phyloP scores from a whole-genome alignment of 2,797 vertebrate species.

The Hydrophis major region DNA sequence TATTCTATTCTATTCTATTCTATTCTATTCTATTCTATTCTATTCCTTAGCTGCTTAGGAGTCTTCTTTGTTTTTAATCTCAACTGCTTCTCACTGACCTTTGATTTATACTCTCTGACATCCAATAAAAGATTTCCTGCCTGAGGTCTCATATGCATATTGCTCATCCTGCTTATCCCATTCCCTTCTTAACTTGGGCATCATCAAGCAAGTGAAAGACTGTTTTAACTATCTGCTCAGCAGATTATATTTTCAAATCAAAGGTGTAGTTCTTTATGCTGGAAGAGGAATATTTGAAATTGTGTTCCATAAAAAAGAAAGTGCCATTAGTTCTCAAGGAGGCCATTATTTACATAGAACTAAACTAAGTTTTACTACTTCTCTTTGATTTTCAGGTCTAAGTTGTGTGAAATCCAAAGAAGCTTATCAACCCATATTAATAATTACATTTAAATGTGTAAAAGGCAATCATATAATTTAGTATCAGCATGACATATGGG shows the following conservation, averaged over 20 bases:
- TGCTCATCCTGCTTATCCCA: background rate
- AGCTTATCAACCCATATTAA: slow-evolving; percentile 43
- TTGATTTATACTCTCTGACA: background rate
- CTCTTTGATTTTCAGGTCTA: slow-evolving; percentile 42
- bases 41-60: background rate
- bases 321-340: background rate
- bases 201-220: background rate
- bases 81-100: background rate
- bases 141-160: background rate
- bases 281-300: background rate
- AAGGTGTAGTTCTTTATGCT: background rate
- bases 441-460: slow-evolving; percentile 60
- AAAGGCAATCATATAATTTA: slow-evolving; percentile 45
- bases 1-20: no score
- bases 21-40: no score
- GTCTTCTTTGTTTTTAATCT: background rate
- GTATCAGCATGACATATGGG: background rate
- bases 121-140: background rate
- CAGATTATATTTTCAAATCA: background rate
- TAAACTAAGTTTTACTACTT: background rate
- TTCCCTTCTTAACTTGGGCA: background rate
- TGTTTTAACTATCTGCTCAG: background rate
- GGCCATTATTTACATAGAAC: background rate
- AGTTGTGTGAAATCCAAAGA: slow-evolving; percentile 14
- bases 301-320: background rate